Conservation (phyloP, 2,888 invertebrate genomes). For the Isoperla grammatica region DNA sequence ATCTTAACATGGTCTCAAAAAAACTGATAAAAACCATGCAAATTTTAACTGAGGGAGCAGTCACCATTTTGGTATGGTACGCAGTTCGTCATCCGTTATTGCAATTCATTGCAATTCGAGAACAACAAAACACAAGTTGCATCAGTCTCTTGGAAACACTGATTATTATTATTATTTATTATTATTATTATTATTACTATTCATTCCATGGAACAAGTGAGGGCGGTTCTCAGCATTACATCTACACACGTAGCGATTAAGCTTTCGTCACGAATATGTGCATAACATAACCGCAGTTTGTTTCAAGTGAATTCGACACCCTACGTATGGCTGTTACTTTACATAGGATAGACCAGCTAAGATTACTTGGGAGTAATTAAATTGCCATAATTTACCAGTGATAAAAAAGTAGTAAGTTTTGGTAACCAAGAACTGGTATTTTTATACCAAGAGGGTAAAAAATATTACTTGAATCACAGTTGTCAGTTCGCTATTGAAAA, state of each 20-base stretch:
- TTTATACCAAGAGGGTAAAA: no score
- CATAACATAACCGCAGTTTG: slow-evolving; percentile 3
- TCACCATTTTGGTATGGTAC: no score
- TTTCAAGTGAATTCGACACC: not conserved
- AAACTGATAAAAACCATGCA: not conserved
- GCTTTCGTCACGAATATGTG: not conserved
- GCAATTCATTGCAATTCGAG: no score
- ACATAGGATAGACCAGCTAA: not conserved
- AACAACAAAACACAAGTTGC: not conserved
- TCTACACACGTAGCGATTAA: not conserved
- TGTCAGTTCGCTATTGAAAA: no score
- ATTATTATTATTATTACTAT: slow-evolving; percentile 1
- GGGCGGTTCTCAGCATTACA: slow-evolving; percentile 2
- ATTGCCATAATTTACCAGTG: slow-evolving; percentile 3
- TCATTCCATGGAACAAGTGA: not conserved
- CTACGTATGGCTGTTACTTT: no score
- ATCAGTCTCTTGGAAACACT: slow-evolving; percentile 4
- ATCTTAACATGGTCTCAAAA: not conserved
- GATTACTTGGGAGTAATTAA: not conserved
- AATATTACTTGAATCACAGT: no score
- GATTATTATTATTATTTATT: slow-evolving; percentile 8
- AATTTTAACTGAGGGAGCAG: no score
- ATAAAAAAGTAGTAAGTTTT: slow-evolving; percentile 4
- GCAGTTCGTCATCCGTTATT: no score
- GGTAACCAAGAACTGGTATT: no score